phyloP scores from a whole-genome alignment of 2,113 vertebrate species.

The Hydrochoerus hydrochaeris region DNA sequence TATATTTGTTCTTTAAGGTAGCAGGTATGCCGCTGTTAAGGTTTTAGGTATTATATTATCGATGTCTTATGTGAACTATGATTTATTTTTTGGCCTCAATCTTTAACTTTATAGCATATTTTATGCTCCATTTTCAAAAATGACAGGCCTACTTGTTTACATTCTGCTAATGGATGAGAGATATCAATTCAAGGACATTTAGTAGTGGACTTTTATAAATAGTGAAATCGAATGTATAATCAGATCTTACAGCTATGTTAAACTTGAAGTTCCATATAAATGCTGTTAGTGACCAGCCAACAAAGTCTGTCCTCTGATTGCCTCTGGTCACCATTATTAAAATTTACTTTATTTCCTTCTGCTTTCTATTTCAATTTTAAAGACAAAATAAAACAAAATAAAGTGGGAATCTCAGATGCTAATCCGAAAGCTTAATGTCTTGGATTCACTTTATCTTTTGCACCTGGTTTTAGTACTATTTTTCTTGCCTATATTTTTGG shows the following conservation, averaged over 20 bases:
- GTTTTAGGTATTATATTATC: not conserved
- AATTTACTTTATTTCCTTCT: not conserved
- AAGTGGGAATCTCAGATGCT: not conserved
- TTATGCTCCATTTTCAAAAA: constrained; percentile 30
- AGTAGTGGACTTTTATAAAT: not conserved
- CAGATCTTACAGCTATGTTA: not conserved
- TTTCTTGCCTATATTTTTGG: not conserved
- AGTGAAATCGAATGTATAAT: not conserved
- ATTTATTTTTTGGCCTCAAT: not conserved
- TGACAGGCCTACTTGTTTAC: constrained; percentile 38
- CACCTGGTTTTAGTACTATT: not conserved
- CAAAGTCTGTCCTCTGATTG: not conserved
- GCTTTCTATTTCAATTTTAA: not conserved
- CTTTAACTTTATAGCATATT: not conserved
- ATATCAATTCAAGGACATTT: not conserved
- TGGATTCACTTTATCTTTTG: not conserved
- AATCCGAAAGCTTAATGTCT: not conserved
- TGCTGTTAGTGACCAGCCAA: not conserved
- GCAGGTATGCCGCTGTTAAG: not conserved
- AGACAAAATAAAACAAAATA: not conserved
- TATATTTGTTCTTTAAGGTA: not conserved
- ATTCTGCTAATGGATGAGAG: constrained; percentile 20
- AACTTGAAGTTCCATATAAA: not conserved
- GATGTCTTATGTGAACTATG: not conserved
- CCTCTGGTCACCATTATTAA: not conserved